Base-by-base conservation (phyloP, 1,140 invertebrate species). In the Campoletis sonorensis region DNA sequence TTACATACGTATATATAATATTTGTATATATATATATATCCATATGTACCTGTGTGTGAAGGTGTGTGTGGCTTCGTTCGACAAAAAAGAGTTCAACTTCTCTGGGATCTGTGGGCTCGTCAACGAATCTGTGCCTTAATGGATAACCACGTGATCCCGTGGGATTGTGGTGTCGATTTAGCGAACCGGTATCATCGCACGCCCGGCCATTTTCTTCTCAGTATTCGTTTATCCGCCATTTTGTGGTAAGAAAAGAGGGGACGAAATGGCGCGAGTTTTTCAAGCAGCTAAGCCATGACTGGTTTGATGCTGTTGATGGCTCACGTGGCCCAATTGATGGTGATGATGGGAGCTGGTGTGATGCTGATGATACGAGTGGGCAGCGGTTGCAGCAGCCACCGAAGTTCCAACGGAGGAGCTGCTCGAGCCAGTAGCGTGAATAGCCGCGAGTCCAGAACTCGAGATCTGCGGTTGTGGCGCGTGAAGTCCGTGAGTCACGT, bases 281-380 rank as follows among this genome's bases (percentile, higher is more conserved):
- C 86, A 92, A 83, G 88, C 90, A 68, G 91, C 90, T 81, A 92
- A 84, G 67, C 91, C 91, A 51, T 92, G 91, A 70, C 88, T 85
- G 26, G 89, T 89, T 83, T 92, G 91, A 82, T 92, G 90, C 79
- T 91, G 90, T 78, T 90, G 90, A 79, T 83, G 82, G 4, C 90
- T 85, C 84, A 89, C 85, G 85, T 91, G 89, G 72, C 88, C 83
- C 85, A 91, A 83, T 82, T 91, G 91, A 88, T 92, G 89, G 81
- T 86, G 84, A 79, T 84, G 84, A 86, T 89, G 89, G 67, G 86
- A 78, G 81, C 89, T 89, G 45, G 85, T 45, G 83, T 89, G 82
- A 58, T 82, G 80, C 45, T 79, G 78, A 82, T 84, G 83, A 80
- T 81, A 75, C 16, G 81, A 82, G 70, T 82, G 81, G 33, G 81